Evolutionary conservation across 2,888 invertebrate genomes (phyloP).

Genomic region (Pyrrhia umbra): DNA sequence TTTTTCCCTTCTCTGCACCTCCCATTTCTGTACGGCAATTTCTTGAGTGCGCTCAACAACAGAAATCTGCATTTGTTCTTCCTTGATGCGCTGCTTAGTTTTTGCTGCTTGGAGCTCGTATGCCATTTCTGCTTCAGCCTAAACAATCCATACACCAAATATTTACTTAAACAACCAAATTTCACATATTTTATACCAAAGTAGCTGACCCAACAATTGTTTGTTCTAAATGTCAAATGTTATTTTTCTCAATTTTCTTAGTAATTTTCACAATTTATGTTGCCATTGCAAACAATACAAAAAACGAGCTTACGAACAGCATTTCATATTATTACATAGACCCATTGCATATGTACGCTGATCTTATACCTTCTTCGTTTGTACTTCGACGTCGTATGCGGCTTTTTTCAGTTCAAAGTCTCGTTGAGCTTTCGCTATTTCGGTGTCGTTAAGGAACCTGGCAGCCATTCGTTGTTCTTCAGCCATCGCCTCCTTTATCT

Average conservation of each 20-base stretch:
- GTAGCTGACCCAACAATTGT: no score
- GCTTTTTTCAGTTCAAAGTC: slow-evolving; percentile 99
- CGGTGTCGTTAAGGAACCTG: slow-evolving; percentile 98
- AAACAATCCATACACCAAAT: slow-evolving; percentile 8
- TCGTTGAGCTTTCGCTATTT: slow-evolving; percentile 98
- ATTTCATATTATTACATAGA: no score
- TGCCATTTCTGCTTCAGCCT: slow-evolving; percentile 98
- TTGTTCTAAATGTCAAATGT: no score
- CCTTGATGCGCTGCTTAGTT: slow-evolving; percentile 98
- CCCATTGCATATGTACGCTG: background rate
- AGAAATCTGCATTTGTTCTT: slow-evolving; percentile 99
- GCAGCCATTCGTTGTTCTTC: slow-evolving; percentile 99
- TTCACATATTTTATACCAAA: background rate
- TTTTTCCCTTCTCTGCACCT: slow-evolving; percentile 96
- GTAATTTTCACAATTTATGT: no score
- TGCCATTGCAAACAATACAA: no score
- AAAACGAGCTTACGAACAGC: no score
- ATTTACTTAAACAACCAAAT: background rate
- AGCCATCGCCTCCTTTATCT: slow-evolving; percentile 98
- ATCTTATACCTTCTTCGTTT: slow-evolving; percentile 94
- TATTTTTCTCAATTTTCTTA: no score
- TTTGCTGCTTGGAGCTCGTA: slow-evolving; percentile 98
- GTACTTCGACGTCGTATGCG: slow-evolving; percentile 98
- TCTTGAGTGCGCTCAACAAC: slow-evolving; percentile 98
- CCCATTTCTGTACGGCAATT: slow-evolving; percentile 98